Conservation (phyloP, 2,797 vertebrate genomes). For the Argya squamiceps region DNA sequence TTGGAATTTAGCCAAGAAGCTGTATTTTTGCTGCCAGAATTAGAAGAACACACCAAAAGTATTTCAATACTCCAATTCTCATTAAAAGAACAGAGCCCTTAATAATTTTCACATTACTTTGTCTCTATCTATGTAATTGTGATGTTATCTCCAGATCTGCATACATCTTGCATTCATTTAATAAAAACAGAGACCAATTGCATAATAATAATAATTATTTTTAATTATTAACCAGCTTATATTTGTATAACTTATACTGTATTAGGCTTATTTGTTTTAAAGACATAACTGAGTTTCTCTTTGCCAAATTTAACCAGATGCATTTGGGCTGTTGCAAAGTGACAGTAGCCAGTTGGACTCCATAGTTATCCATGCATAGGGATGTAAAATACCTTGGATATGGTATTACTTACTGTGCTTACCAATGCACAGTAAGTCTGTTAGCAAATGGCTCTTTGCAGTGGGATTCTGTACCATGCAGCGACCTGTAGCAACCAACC, state of each 20-base stretch:
- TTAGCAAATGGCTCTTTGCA: not conserved
- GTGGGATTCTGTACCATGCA: not conserved
- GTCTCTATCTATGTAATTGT: slow-evolving; percentile 33
- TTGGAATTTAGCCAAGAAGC: slow-evolving; percentile 31
- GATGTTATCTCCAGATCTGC: slow-evolving; percentile 23
- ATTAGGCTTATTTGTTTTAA: slow-evolving; percentile 29
- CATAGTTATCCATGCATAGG: not conserved
- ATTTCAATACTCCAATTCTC: slow-evolving; percentile 44
- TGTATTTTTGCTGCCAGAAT: slow-evolving; percentile 32
- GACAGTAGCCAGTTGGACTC: fast-evolving
- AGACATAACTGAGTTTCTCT: not conserved
- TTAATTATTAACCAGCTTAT: slow-evolving; percentile 36
- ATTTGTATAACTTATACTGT: not conserved
- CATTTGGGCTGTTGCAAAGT: not conserved
- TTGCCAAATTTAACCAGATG: not conserved
- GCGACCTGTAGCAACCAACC: not conserved
- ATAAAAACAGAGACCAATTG: slow-evolving; percentile 39
- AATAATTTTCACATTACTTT: slow-evolving; percentile 47
- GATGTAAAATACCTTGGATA: not conserved
- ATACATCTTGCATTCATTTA: slow-evolving; percentile 3
- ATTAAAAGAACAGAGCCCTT: slow-evolving; percentile 52
- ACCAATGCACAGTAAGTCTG: not conserved
- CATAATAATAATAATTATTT: slow-evolving; percentile 24
- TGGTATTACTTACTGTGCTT: not conserved
- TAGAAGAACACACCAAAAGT: slow-evolving; percentile 50